Evolutionary conservation across 2,113 vertebrate species (phyloP), one percentile per base, ranked within the genome.

Genomic region (Stercorarius parasiticus): DNA sequence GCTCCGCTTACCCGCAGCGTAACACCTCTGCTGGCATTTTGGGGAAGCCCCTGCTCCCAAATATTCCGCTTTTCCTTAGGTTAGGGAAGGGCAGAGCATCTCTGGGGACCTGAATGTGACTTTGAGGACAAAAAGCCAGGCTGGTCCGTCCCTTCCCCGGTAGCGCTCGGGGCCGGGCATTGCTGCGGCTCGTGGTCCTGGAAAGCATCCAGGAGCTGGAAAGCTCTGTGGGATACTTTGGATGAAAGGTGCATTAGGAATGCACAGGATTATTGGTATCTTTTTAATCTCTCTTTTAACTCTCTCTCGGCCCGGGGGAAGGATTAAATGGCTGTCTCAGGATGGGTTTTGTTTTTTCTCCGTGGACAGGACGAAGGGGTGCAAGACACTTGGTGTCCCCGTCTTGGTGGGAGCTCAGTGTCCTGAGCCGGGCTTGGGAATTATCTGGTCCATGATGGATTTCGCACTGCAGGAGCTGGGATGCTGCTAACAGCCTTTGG

Each of bases 241-340:
- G 87, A 91, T 91, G 94, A 70, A 64, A 87, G 91, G 91, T 74
- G 82, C 91, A 69, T 88, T 80, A 87, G 91, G 78, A 73, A 83
- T 27, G 59, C 26, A 5, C 38, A 6, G 91, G 91, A 95, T 95
- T 93, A 93, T 65, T 20, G 27, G 72, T 70, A n/a, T 91, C 83
- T 70, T 59, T 90, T 93, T 87, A 93, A 95, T 93, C 94, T 79
- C 82, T 49, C 38, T 43, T 65, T 95, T 87, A 95, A 90, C 94
- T 22, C 4, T 55, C 91, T 53, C 72, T 45, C 42, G 49, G 49
- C 78, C 59, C 25, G 20, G 13, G 56, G 30, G 55, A 36, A 52
- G 77, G 71, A 58, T 85, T 59, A 13, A 47, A 30, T 11, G 62
- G 5, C 40, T 38, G 55, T 18, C 17, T 15, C 30, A 45, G n/a